A percentile compares a stretch with the other conserved stretches of the same genome.
These are phyloP conservation scores for Meiosimyza platycephala DNA, from an alignment of 2,888 invertebrate genomes.

Conservation along the genomic window DNA sequence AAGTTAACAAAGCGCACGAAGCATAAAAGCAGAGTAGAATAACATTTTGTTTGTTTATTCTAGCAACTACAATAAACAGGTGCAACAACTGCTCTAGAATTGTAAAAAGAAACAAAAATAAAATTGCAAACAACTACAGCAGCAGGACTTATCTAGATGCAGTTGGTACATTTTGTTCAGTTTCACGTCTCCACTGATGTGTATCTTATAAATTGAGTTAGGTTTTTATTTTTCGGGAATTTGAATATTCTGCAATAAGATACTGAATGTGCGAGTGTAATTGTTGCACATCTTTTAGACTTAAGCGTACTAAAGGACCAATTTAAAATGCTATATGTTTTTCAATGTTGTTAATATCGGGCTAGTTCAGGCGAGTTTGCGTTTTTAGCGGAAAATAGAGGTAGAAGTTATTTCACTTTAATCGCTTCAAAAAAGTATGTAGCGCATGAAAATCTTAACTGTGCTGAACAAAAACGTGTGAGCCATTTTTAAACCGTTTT, in stretches of 20 bases:
- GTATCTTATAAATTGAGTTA: constrained; percentile 28
- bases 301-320: too few species aligned
- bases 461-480: too few species aligned
- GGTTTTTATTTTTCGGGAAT: neutral
- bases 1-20: neutral
- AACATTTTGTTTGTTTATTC: constrained; percentile 25
- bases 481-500: too few species aligned
- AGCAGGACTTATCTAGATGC: neutral
- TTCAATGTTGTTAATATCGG: too few species aligned
- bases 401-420: too few species aligned
- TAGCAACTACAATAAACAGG: constrained; percentile 22
- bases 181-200: constrained; percentile 23
- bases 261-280: too few species aligned
- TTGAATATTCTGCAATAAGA: too few species aligned
- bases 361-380: too few species aligned
- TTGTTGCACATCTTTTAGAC: too few species aligned
- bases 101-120: constrained; percentile 5
- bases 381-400: neutral
- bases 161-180: constrained; percentile 11
- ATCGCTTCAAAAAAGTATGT: too few species aligned
- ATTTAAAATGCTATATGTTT: too few species aligned
- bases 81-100: constrained; percentile 22
- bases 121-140: neutral
- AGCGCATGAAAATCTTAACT: too few species aligned
- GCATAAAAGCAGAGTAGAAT: neutral